Conservation (phyloP, 2,888 invertebrate genomes). For the Orchesella flavescens region DNA sequence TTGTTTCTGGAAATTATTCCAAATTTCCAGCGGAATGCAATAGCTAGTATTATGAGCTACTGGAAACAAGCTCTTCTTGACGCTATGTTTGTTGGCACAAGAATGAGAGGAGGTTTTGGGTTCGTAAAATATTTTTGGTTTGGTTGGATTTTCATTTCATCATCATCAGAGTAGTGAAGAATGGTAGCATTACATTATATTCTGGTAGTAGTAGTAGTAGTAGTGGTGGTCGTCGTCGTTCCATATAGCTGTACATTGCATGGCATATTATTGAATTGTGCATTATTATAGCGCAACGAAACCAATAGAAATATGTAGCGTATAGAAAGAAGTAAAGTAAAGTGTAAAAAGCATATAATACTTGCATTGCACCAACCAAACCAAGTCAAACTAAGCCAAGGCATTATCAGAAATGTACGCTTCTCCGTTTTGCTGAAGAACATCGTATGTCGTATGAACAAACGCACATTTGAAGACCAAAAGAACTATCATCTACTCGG, state of each 20-base stretch:
- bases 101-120: conserved; percentile 69
- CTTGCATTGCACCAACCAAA: not conserved
- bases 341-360: conserved; percentile 23
- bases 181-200: conserved; percentile 32
- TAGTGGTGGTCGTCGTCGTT: conserved; percentile 46
- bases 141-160: conserved; percentile 68
- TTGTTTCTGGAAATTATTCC: conserved; percentile 28
- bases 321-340: conserved; percentile 16
- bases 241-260: conserved; percentile 46
- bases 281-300: conserved; percentile 59
- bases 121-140: conserved; percentile 70
- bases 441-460: not conserved
- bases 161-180: conserved; percentile 39
- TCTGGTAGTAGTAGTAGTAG: conserved; percentile 12
- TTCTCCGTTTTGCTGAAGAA: conserved; percentile 7
- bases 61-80: conserved; percentile 46
- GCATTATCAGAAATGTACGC: too few species aligned
- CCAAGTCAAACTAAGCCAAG: not conserved
- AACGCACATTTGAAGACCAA: not conserved
- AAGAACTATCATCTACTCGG: conserved; percentile 24
- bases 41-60: conserved; percentile 2
- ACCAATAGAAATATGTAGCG: conserved; percentile 52
- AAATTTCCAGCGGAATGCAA: conserved; percentile 23
- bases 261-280: conserved; percentile 57
- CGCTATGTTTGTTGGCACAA: conserved; percentile 70